Evolutionary conservation across 2,797 vertebrate species (phyloP), one percentile per base, ranked within the genome.

Genomic region (Parauchenoglanis ngamensis): DNA sequence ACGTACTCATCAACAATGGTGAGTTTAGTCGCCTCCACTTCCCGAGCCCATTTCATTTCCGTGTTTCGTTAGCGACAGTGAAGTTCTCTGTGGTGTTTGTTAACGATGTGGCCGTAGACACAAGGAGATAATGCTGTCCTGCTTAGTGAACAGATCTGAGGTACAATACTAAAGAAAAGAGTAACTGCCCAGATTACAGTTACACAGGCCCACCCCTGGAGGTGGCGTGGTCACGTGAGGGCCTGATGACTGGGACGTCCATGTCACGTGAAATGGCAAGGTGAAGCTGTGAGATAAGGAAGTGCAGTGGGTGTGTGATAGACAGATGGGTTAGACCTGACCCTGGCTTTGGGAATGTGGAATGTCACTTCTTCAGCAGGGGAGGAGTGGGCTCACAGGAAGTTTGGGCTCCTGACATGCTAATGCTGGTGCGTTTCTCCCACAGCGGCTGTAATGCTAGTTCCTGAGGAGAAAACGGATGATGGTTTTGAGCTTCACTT

Each of bases 1-100:
- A 98, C 88, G 91, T 97, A n/a, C 93, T 98, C 91, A 93, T 98
- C 91, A 98, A 98, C 92, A 98, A 98, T 88, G 97, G 97, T 99
- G 46, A 35, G 79, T 54, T 83, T 25, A 1, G 19, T 12, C 28
- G 3, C 19, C 28, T 12, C 23, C 17, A 49, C 3, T 12, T 63
- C 7, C 49, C 12, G 2, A n/a, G 7, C 11, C 13, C 25, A 72
- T 2, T 28, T 35, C 1, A 35, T 21, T 40, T 23, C 15, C 7
- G 12, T 49, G 49, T 54, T 77, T 77, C 1, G 8, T 56, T 28
- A 19, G 25, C 49, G 49, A 3, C 23, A 28, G 6, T 11, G 7
- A 57, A 57, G 19, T 1, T 15, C 15, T 17, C 5, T 4, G 17
- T 61, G 23, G 31, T 15, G 31, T 15, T 3, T 70, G 35, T 70